These are phyloP conservation scores for Abrostola triplasia DNA, from an alignment of 2,888 invertebrate genomes.

Conservation along the genomic window DNA sequence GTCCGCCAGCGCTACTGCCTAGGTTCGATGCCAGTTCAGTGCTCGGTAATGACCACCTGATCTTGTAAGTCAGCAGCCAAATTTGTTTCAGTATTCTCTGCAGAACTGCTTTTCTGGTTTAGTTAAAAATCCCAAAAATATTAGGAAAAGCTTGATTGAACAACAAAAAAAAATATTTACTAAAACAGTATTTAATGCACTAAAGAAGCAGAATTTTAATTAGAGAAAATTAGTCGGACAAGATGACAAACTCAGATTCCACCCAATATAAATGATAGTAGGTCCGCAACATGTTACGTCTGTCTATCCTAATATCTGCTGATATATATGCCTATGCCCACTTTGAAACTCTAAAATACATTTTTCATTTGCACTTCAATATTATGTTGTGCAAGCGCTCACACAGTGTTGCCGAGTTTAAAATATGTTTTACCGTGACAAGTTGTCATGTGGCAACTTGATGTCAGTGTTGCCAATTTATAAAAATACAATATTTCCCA, in stretches of 20 bases:
- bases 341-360: no score
- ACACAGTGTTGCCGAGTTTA: not conserved
- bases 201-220: no score
- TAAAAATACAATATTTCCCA: not conserved
- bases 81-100: constrained; percentile 39
- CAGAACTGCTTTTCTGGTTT: not conserved
- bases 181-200: not conserved
- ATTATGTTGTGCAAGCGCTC: no score
- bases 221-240: no score
- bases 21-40: constrained; percentile 50
- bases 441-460: not conserved
- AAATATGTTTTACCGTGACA: not conserved
- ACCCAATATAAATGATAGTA: no score
- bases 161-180: not conserved
- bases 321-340: no score
- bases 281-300: no score
- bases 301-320: no score
- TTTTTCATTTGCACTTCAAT: no score
- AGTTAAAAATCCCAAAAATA: not conserved
- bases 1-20: constrained; percentile 44
- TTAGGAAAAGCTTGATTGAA: not conserved
- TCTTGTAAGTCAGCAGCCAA: constrained; percentile 50
- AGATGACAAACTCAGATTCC: no score
- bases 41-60: constrained; percentile 59
- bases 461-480: not conserved